These are phyloP conservation scores for Hydropsyche betteni DNA, from an alignment of 2,888 invertebrate species.

Conservation along the genomic window DNA sequence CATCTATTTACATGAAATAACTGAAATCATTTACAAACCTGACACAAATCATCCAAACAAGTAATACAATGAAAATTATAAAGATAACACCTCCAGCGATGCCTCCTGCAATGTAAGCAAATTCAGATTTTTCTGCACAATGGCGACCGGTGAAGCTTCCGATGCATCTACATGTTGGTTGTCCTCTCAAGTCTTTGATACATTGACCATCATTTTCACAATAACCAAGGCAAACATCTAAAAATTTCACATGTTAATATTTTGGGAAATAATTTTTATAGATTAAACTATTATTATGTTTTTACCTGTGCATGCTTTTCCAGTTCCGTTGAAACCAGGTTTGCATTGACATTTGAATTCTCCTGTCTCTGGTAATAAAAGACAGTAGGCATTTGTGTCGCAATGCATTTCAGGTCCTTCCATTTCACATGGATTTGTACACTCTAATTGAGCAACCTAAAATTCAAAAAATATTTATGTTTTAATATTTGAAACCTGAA, in stretches of 20 bases:
- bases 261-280: constrained; percentile 42
- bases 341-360: constrained; percentile 93
- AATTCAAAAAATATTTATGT: constrained; percentile 49
- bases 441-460: constrained; percentile 81
- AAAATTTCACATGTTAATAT: constrained; percentile 50
- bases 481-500: constrained; percentile 44
- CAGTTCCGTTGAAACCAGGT: constrained; percentile 91
- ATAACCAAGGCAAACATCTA: constrained; percentile 83
- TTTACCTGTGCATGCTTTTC: constrained; percentile 75
- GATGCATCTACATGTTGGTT: constrained; percentile 87
- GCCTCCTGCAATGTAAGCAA: constrained; percentile 93
- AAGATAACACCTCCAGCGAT: constrained; percentile 94
- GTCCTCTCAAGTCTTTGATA: constrained; percentile 82
- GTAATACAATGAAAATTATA: constrained; percentile 88
- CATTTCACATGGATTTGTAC: constrained; percentile 91
- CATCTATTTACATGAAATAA: background rate
- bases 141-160: constrained; percentile 92
- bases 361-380: constrained; percentile 82
- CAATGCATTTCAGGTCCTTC: constrained; percentile 84
- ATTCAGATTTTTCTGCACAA: constrained; percentile 91
- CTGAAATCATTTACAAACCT: constrained; percentile 63
- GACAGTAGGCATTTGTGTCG: constrained; percentile 86
- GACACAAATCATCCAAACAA: constrained; percentile 98
- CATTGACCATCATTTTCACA: constrained; percentile 93
- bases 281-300: constrained; percentile 26